Conservation (phyloP, 2,113 vertebrate genomes). For the Melanocharis versteri region DNA sequence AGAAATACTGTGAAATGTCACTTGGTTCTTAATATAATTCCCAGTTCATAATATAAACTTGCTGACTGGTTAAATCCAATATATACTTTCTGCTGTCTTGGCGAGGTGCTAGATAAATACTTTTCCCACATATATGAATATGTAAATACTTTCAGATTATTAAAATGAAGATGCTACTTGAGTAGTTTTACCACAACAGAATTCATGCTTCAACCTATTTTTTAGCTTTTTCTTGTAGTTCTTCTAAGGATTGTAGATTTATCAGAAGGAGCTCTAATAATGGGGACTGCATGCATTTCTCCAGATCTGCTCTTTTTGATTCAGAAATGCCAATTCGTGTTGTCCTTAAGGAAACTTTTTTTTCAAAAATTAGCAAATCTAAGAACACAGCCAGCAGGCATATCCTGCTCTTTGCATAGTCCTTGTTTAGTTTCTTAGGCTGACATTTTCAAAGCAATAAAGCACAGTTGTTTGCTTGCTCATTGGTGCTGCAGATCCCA, state of each 20-base stretch:
- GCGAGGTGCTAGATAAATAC: not conserved
- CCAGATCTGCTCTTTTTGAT: not conserved
- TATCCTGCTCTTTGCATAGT: not conserved
- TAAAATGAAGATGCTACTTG: not conserved
- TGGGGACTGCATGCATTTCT: not conserved
- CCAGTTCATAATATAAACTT: not conserved
- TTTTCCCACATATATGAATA: not conserved
- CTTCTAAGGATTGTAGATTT: not conserved
- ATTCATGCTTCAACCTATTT: not conserved
- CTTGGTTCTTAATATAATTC: not conserved
- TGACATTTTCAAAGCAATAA: not conserved
- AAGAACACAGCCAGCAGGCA: not conserved
- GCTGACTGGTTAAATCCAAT: conserved; percentile 9
- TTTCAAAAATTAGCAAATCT: not conserved
- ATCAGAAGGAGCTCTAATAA: not conserved
- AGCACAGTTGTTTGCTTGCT: not conserved
- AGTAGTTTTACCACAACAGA: not conserved
- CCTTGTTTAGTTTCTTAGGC: not conserved
- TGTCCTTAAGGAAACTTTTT: not conserved
- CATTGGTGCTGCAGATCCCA: not conserved
- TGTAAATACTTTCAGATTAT: not conserved
- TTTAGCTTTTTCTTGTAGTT: not conserved
- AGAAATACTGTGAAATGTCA: not conserved
- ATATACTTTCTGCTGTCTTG: not conserved
- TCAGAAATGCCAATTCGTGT: not conserved